phyloP scores from a whole-genome alignment of 1,140 invertebrate genomes.

The Drosophila prosaltans region DNA sequence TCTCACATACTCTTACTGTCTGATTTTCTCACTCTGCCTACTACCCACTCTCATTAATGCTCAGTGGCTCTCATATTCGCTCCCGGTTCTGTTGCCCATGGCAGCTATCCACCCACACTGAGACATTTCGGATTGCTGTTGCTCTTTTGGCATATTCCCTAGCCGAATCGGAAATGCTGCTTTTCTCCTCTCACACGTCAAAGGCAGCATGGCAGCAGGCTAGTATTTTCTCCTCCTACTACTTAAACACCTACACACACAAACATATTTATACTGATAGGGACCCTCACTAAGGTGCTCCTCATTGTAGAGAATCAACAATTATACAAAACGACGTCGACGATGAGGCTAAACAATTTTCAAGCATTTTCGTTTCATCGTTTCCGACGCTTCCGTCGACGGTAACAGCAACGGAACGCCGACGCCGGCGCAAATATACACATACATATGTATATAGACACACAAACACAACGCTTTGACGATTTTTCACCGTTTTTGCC shows the following conservation, averaged over 20 bases:
- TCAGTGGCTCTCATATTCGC: slow-evolving; percentile 35
- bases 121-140: slow-evolving; percentile 33
- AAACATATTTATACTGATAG: slow-evolving; percentile 30
- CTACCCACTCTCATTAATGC: slow-evolving; percentile 26
- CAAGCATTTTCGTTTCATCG: slow-evolving; percentile 60
- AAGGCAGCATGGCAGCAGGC: not conserved
- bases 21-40: not conserved
- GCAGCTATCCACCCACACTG: slow-evolving; percentile 41
- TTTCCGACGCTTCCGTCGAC: slow-evolving; percentile 53
- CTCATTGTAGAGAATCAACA: slow-evolving; percentile 54
- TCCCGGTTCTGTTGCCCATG: slow-evolving; percentile 7
- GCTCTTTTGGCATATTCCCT: slow-evolving; percentile 33
- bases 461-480: slow-evolving; percentile 52
- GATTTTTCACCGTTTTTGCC: slow-evolving; percentile 69
- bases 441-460: slow-evolving; percentile 61
- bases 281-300: slow-evolving; percentile 43
- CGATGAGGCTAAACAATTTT: slow-evolving; percentile 67
- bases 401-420: slow-evolving; percentile 12
- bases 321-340: slow-evolving; percentile 48
- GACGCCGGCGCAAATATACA: slow-evolving; percentile 64
- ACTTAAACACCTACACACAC: slow-evolving; percentile 22
- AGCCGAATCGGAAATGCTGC: slow-evolving; percentile 63
- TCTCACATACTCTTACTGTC: not conserved
- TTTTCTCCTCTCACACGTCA: slow-evolving; percentile 38
- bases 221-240: slow-evolving; percentile 5